Evolutionary conservation across 2,113 vertebrate genomes (phyloP), one percentile per base, ranked within the genome.

Genomic region (Charina bottae): DNA sequence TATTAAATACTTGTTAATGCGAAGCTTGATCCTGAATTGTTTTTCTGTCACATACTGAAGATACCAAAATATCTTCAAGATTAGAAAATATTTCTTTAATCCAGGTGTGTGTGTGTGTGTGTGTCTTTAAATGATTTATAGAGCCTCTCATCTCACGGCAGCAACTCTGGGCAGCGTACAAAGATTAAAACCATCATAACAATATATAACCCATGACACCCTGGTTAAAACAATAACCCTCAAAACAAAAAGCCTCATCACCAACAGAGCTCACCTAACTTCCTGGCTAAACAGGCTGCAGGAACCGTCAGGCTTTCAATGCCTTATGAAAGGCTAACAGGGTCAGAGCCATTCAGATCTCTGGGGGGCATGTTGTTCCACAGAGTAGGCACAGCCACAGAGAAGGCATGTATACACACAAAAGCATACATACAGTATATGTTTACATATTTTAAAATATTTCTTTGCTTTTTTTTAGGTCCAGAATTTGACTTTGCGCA

Each of bases 401-500:
- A 78, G 33, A 78, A 78, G 8, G 33, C 72, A 21, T 21, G 3
- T 42, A 42, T 42, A 9, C 21, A 78, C 72, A 78, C 2, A 17
- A 78, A 78, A 37, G 33, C 2, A 37, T 78, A 21, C 15, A 6
- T 78, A n/a, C n/a, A n/a, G n/a, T n/a, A 19, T 78, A 78, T 49
- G 49, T 49, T 49, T 49, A 49, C 5, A 49, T 92, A 15, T 93
- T 96, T 93, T 92, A 92, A 94, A 90, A 93, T 93, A 59, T 1
- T 0, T 92, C 94, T 96, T 55, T 92, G 96, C 58, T 11, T 94
- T 19, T 37, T 89, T 85, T 59, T 90, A 98, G 98, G 98, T 98
- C 96, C 98, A 99, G 97, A 99, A 98, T 96, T 98, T 99, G 96
- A 98, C 98, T 58, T 78, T 99, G 92, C 98, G 98, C 89, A 97